Base-by-base conservation (phyloP, 1,140 invertebrate species). In the Drosophila santomea region DNA sequence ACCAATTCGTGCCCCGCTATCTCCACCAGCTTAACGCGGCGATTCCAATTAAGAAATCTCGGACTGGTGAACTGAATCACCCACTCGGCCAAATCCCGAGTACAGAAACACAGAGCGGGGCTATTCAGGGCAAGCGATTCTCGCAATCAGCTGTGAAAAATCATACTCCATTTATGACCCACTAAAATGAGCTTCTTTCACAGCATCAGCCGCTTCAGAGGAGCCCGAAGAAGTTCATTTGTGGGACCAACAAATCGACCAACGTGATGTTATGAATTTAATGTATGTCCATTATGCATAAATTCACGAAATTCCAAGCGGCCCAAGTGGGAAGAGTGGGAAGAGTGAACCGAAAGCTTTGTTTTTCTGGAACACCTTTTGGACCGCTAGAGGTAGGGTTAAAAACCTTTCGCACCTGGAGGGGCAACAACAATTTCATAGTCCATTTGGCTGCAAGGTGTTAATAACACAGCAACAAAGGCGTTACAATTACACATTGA, bases 121-220 rank as follows among this genome's bases (percentile, higher is more conserved):
- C 38, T 78, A 88, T 86, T 82, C 83, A 82, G 81, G 50, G 61
- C 32, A 59, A 54, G 61, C 64, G 64, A 75, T 89, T 89, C 84
- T 89, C 84, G 82, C 85, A 89, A 89, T 89, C 84, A 80, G 85
- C 85, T 89, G 84, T 89, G 84, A 89, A 89, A 88, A 89, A 84
- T 84, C 85, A 78, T 78, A 76, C 71, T 67, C 76, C 85, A 89
- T 89, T 89, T 89, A 89, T 89, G 84, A 68, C 73, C 84, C 84
- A 89, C 84, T 89, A 89, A 89, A 89, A 85, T 45, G 45, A 36
- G 57, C 76, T 71, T 58, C 60, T 69, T 69, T 80, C 69, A 79
- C 76, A 79, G 76, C 77, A 74, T 80, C 58, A 74, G 76, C 77
- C 68, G 74, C 63, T 58, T 25, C 59, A 36, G 38, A 17, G 44